A percentile compares a stretch with the other conserved stretches of the same genome.
phyloP scores from a whole-genome alignment of 2,888 invertebrate genomes.

The Anarsia innoxiella region DNA sequence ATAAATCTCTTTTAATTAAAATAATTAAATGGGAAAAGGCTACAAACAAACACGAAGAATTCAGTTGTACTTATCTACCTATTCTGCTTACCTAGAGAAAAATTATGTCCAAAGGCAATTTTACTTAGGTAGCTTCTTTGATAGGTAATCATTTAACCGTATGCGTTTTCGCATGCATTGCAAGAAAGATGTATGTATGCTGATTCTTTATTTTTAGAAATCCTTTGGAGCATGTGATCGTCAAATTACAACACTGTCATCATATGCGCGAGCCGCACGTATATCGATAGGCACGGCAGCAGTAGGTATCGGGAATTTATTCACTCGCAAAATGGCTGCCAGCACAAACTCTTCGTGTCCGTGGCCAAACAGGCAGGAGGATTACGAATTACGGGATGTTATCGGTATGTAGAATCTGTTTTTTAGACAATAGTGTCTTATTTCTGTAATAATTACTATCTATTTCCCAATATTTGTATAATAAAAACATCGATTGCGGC shows the following conservation, averaged over 20 bases:
- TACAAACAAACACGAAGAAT: too few species aligned
- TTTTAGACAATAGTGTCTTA: too few species aligned
- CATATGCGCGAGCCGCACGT: constrained; percentile 57
- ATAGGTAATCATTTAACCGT: too few species aligned
- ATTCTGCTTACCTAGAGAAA: too few species aligned
- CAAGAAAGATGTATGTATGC: too few species aligned
- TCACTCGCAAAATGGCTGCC: constrained; percentile 54
- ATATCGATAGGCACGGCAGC: constrained; percentile 40
- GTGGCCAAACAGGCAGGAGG: constrained; percentile 94
- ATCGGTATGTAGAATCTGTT: constrained; percentile 87
- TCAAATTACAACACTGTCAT: constrained; percentile 40
- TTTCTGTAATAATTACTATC: constrained; percentile 10
- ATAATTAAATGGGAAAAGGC: too few species aligned
- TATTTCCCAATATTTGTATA: constrained; percentile 4
- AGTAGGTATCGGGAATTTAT: constrained; percentile 40
- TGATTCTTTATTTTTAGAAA: constrained; percentile 32
- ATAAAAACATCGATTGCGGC: constrained; percentile 12
- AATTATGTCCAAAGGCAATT: too few species aligned
- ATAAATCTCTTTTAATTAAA: too few species aligned
- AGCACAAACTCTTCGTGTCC: constrained; percentile 54
- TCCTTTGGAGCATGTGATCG: constrained; percentile 45
- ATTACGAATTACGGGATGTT: constrained; percentile 94
- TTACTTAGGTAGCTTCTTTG: too few species aligned
- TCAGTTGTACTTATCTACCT: too few species aligned
- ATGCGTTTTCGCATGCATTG: too few species aligned